Percentiles rank a stretch among this genome's conserved stretches.
Conservation (phyloP, 2,113 vertebrate species). For the Gorsachius goisagi region DNA sequence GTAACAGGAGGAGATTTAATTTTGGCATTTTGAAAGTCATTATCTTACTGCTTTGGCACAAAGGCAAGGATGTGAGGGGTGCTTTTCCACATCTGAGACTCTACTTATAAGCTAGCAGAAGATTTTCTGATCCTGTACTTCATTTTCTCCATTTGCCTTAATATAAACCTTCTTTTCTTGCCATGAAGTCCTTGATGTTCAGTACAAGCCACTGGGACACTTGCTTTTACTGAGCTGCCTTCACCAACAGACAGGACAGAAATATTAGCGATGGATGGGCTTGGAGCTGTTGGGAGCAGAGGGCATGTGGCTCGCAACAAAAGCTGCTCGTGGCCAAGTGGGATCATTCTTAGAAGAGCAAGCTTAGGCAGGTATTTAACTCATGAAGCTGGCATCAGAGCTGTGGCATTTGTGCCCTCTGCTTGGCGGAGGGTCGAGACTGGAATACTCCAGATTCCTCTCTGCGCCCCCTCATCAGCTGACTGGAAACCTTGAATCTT, state of each 20-base stretch:
- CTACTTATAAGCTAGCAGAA: not conserved
- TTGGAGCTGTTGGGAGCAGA: not conserved
- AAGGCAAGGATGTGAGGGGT: not conserved
- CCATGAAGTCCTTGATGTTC: not conserved
- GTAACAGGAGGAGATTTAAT: not conserved
- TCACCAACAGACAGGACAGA: not conserved
- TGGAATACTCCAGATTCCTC: not conserved
- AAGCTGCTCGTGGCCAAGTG: not conserved
- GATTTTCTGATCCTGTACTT: not conserved
- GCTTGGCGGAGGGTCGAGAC: not conserved
- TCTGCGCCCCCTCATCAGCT: not conserved
- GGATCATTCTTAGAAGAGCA: not conserved
- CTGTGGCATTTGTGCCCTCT: not conserved
- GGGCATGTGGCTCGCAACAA: not conserved
- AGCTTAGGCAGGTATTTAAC: not conserved
- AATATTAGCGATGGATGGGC: not conserved
- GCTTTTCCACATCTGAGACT: not conserved
- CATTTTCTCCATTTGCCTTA: not conserved
- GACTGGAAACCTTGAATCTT: not conserved
- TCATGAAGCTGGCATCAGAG: not conserved
- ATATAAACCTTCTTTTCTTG: not conserved
- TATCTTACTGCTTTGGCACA: not conserved
- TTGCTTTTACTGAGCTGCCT: not conserved
- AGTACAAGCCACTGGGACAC: not conserved
- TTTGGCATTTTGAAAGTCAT: not conserved